These are phyloP conservation scores for Nasonovia ribisnigri DNA, from an alignment of 2,888 invertebrate species.

Conservation along the genomic window DNA sequence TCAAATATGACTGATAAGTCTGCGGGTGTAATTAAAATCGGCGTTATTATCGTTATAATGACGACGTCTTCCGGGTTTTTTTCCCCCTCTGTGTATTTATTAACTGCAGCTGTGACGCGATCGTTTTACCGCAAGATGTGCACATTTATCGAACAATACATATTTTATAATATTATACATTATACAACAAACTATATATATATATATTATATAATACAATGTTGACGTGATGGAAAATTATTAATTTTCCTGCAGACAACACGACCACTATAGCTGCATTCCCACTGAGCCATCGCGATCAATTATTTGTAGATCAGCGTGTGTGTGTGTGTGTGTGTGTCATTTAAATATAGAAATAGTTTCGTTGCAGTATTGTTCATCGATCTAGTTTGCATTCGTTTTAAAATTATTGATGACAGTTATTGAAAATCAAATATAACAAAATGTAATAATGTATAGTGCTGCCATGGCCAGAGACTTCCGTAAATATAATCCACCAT, in stretches of 20 bases:
- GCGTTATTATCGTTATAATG: not conserved
- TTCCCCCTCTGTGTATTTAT: not conserved
- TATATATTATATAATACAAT: no score
- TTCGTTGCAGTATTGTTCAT: not conserved
- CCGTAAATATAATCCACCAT: not conserved
- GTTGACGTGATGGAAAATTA: not conserved
- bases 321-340: no score
- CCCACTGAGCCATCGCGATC: not conserved
- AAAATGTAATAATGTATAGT: not conserved
- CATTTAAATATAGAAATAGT: not conserved
- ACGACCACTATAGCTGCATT: not conserved
- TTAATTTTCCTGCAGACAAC: not conserved
- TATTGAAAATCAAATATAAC: not conserved
- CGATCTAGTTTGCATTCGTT: not conserved
- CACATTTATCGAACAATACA: not conserved
- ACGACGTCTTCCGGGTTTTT: not conserved
- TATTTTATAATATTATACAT: not conserved
- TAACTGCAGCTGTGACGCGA: not conserved
- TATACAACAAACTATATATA: not conserved
- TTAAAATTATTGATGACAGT: no score
- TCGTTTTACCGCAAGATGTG: not conserved
- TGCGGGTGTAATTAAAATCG: not conserved
- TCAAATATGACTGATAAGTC: constrained; percentile 17
- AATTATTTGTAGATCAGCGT: not conserved
- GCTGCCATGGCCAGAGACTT: not conserved